Base-by-base conservation (phyloP, 2,888 invertebrate genomes). In the Patella depressa region DNA sequence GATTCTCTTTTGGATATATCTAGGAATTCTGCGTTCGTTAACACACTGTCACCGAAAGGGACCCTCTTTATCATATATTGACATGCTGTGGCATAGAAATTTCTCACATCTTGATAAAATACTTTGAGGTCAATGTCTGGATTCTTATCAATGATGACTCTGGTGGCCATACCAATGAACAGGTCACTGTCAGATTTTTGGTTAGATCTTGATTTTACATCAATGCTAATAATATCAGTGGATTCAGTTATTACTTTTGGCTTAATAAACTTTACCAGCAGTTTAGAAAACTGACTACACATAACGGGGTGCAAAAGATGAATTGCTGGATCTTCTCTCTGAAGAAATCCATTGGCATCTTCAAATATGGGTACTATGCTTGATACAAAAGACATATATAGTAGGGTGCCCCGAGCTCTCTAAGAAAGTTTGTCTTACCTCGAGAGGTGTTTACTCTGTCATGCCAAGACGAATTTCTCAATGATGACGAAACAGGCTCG, bases 51-150 rank as follows among this genome's bases (percentile, higher is more conserved):
- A 14, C 69, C 24, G 17, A 75, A 54, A 15, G 80, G 74, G 54
- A 79, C 70, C 45, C 75, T 78, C 73, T 72, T 75, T 55, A 34
- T 34, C 7, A 80, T 78, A 70, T 80, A 80, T 24, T 19, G 15
- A 69, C 53, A 74, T 29, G 54, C 19, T n/a, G 59, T 53, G 5
- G 53, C 29, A 73, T n/a, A 80, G 69, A 75, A 80, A 2, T 69
- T 7, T 45, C 57, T 9, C 14, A 80, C 80, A n/a, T 2, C 34
- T 55, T n/a, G 12, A 57, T 78, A 76, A 70, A 80, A 80, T 57
- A 75, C 76, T 45, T 59, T 15, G 3, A 72, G 24, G 14, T 59
- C 45, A 29, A 72, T 12, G 15, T 74, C 53, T 3, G 55, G 55
- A 14, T 65, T 19, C 5, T 15, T 15, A 3, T 12, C 17, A 34